Evolutionary conservation across 2,797 vertebrate genomes (phyloP).

Genomic region (Lacerta agilis): DNA sequence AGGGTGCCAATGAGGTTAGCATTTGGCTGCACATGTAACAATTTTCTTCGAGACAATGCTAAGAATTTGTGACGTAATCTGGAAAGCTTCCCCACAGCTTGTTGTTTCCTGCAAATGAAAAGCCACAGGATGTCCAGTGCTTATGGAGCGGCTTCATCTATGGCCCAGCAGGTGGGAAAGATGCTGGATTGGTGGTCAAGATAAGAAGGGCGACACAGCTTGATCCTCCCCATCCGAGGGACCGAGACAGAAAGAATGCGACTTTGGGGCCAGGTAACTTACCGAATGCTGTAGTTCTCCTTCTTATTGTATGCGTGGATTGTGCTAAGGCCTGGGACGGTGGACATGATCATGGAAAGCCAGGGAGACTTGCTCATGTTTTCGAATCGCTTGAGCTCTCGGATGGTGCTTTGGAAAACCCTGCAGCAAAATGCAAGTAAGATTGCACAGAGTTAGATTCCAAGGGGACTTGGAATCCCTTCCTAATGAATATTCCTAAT

Average conservation of each 20-base stretch:
- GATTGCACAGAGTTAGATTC: background rate
- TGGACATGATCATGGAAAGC: conserved; percentile 82
- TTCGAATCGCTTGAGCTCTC: conserved; percentile 83
- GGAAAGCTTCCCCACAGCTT: background rate
- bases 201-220: background rate
- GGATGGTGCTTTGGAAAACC: conserved; percentile 78
- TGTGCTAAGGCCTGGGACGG: conserved; percentile 81
- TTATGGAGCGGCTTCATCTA: conserved; percentile 24
- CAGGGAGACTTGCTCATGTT: conserved; percentile 84
- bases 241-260: background rate
- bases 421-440: conserved; percentile 61
- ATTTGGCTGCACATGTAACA: conserved; percentile 4
- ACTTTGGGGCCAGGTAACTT: conserved; percentile 42
- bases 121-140: conserved; percentile 3
- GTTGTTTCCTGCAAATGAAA: conserved; percentile 30
- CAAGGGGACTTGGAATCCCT: background rate
- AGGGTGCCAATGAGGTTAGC: background rate
- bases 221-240: background rate
- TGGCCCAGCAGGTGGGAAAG: conserved; percentile 27
- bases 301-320: conserved; percentile 82
- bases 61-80: background rate
- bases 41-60: conserved; percentile 27
- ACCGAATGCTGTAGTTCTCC: conserved; percentile 75
- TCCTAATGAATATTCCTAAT: background rate
- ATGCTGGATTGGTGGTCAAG: background rate